phyloP scores from a whole-genome alignment of 53 echinoderm and acorn worm genomes.

The Arbacia lixula region DNA sequence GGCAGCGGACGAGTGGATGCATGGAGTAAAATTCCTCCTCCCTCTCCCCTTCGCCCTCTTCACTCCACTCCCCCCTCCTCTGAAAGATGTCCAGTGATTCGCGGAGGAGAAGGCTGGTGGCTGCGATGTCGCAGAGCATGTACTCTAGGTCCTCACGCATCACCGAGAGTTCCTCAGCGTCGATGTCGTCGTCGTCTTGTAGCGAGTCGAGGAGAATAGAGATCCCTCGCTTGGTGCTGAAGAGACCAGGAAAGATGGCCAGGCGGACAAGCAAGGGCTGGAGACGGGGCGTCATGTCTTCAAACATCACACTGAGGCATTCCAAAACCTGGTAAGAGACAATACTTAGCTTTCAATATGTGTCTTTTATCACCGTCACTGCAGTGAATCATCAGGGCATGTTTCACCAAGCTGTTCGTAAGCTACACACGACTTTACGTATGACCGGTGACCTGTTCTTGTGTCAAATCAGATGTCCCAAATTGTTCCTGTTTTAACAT shows the following conservation, averaged over 20 bases:
- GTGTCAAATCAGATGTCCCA: no score
- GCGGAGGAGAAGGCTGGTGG: constrained; percentile 33
- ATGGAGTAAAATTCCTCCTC: constrained; percentile 66
- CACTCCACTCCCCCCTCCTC: constrained; percentile 15
- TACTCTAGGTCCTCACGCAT: constrained; percentile 54
- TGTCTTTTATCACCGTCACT: no score
- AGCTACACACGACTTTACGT: no score
- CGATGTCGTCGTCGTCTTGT: neutral
- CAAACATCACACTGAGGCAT: constrained; percentile 40
- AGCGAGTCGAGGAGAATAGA: constrained; percentile 1
- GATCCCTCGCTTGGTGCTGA: constrained; percentile 26
- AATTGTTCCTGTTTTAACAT: no score
- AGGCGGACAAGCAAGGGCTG: constrained; percentile 8
- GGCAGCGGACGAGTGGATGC: constrained; percentile 79
- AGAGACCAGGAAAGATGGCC: constrained; percentile 43
- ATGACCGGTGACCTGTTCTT: no score
- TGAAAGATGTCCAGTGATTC: constrained; percentile 50
- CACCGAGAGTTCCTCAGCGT: neutral
- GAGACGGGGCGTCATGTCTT: constrained; percentile 27
- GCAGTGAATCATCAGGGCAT: no score
- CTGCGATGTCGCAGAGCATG: constrained; percentile 64
- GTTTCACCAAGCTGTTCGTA: no score
- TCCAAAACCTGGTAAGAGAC: constrained; percentile 14
- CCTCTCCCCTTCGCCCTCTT: constrained; percentile 32
- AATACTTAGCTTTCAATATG: neutral